phyloP scores from a whole-genome alignment of 1,140 invertebrate genomes.

The Drosophila repleta region DNA sequence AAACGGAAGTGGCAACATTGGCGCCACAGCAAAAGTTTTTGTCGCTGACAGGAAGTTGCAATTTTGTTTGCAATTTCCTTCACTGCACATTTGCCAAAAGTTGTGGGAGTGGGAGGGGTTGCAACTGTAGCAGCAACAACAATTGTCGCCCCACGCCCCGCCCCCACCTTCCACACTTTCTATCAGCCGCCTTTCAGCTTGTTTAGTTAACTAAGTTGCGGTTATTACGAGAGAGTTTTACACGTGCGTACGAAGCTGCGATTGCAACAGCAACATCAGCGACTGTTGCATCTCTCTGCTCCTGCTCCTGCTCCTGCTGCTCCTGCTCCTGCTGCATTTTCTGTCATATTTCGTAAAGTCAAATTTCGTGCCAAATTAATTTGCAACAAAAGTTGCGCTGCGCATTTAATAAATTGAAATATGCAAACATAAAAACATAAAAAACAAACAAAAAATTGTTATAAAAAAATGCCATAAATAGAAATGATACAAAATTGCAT shows the following conservation, averaged over 20 bases:
- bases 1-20: constrained; percentile 80
- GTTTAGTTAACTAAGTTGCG: constrained; percentile 82
- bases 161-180: not conserved
- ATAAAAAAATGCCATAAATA: constrained; percentile 6
- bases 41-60: constrained; percentile 82
- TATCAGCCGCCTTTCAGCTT: constrained; percentile 60
- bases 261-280: not conserved
- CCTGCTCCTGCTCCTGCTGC: not conserved
- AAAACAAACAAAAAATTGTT: constrained; percentile 24
- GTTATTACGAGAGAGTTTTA: constrained; percentile 65
- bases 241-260: constrained; percentile 39
- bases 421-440: constrained; percentile 48
- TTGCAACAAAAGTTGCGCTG: constrained; percentile 75
- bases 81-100: constrained; percentile 66
- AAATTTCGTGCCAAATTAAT: constrained; percentile 79
- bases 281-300: constrained; percentile 3
- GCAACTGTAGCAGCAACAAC: constrained; percentile 7
- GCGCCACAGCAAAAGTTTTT: constrained; percentile 81
- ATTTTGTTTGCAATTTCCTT: constrained; percentile 83
- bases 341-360: constrained; percentile 60
- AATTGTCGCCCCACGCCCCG: constrained; percentile 11
- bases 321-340: constrained; percentile 1
- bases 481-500: constrained; percentile 5
- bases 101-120: not conserved
- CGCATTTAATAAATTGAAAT: constrained; percentile 76